Base-by-base conservation (phyloP, 2,797 vertebrate genomes). In the Lindbergichthys nudifrons region DNA sequence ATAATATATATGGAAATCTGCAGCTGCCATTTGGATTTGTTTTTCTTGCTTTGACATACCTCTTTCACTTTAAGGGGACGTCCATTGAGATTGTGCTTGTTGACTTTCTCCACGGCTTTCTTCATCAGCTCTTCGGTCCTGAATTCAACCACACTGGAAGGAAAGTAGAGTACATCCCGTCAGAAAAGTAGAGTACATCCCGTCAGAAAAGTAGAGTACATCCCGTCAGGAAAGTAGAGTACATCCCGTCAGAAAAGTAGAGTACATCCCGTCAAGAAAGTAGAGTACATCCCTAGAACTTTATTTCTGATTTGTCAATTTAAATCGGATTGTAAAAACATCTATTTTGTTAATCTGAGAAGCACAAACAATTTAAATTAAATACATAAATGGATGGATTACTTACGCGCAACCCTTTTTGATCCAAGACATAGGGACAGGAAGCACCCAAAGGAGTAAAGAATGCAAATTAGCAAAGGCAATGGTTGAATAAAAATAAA, bases 321-420 rank as follows among this genome's bases (percentile, higher is more conserved):
- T 65, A 1, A 41, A 30, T 9, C 3, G 14, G 14, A 6, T 15
- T 12, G n/a, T 10, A 63, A 21, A 36, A 3, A 4, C 70, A 43
- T 50, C 0, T 4, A 39, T 48, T 42, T 18, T 18, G 30, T 64
- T 16, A 19, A 46, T 21, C 10, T 23, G 1, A 59, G 9, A 18
- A 9, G 18, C 14, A 48, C 2, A 23, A 45, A 23, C n/a, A 36
- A 14, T 30, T 43, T 0, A 26, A 46, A 51, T 48, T 32, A 14
- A 9, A 46, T 19, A 23, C 9, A n/a, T 9, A 51, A 5, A 7
- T 2, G 59, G 11, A 12, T 63, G 65, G 15, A 1, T 71, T 93
- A 99, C 98, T 97, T 97, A 99, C 98, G 98, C 98, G 84, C 98
- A 99, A 93, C 98, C 98, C 98, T 98, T 94, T 75, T 90, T 91